Conservation (phyloP, 2,888 invertebrate genomes). For the Ectropis crepuscularia region DNA sequence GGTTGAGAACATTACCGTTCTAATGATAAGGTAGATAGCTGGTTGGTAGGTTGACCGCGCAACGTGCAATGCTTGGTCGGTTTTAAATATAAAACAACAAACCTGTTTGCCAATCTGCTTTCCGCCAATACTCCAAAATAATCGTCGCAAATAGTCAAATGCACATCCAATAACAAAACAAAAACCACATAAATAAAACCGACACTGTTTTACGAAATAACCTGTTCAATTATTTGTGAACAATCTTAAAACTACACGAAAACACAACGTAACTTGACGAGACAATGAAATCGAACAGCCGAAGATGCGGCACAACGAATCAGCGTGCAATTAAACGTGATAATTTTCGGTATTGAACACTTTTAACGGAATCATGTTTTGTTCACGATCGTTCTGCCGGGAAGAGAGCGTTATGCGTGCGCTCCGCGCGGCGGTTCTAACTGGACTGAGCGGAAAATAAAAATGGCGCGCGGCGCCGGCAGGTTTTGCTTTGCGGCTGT, state of each 20-base stretch:
- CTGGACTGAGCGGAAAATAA: conserved; percentile 60
- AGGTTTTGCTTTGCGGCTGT: neutral
- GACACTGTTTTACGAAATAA: conserved; percentile 24
- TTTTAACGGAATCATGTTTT: conserved; percentile 57
- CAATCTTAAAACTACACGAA: conserved; percentile 47
- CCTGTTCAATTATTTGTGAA: conserved; percentile 35
- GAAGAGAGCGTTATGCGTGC: conserved; percentile 51
- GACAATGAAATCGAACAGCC: conserved; percentile 32
- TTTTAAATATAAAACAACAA: neutral
- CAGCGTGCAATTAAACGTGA: conserved; percentile 44
- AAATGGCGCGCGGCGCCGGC: conserved; percentile 3
- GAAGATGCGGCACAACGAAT: conserved; percentile 40
- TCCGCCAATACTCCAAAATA: conserved; percentile 27
- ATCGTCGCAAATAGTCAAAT: conserved; percentile 34
- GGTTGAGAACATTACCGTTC: no score
- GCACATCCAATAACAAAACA: conserved; percentile 61
- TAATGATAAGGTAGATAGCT: no score
- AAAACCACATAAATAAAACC: conserved; percentile 53
- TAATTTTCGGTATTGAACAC: conserved; percentile 46
- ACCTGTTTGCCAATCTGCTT: conserved; percentile 15
- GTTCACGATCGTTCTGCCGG: conserved; percentile 59
- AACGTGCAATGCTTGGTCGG: no score
- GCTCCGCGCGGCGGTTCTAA: conserved; percentile 54
- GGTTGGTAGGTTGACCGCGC: no score
- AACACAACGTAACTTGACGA: conserved; percentile 34